phyloP scores from a whole-genome alignment of 1,140 invertebrate genomes.

The Plutomurus gul region DNA sequence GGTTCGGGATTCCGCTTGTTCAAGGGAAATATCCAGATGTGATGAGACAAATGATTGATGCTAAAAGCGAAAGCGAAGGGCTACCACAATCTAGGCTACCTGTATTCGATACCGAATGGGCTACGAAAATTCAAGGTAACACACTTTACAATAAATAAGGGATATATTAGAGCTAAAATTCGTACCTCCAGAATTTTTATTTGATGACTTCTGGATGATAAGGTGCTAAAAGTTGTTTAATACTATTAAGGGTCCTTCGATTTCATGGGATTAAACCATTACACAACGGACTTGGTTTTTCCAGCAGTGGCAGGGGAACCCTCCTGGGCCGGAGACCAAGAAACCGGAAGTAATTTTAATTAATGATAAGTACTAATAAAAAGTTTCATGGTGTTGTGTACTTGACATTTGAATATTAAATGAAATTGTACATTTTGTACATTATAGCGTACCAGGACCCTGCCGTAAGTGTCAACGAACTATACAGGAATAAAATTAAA shows the following conservation, averaged over 20 bases:
- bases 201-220: no score
- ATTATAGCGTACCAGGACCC: slow-evolving; percentile 1
- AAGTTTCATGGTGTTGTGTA: no score
- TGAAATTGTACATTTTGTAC: no score
- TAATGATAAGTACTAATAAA: no score
- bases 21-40: slow-evolving; percentile 67
- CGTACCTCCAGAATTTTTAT: no score
- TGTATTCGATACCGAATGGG: slow-evolving; percentile 55
- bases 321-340: slow-evolving; percentile 26
- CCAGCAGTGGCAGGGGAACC: not conserved
- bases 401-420: no score
- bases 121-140: slow-evolving; percentile 60
- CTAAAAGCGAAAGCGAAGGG: slow-evolving; percentile 63
- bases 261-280: slow-evolving; percentile 49
- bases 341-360: not conserved
- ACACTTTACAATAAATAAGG: not conserved
- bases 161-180: no score
- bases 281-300: slow-evolving; percentile 37
- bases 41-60: slow-evolving; percentile 63
- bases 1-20: slow-evolving; percentile 68
- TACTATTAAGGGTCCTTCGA: slow-evolving; percentile 49
- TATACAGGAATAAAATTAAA: no score
- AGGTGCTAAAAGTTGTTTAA: no score
- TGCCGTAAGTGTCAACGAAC: no score
- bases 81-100: slow-evolving; percentile 62